These are phyloP conservation scores for Paramuricea clavata DNA, from an alignment of 92 coral and sea anemone genomes.

Conservation along the genomic window DNA sequence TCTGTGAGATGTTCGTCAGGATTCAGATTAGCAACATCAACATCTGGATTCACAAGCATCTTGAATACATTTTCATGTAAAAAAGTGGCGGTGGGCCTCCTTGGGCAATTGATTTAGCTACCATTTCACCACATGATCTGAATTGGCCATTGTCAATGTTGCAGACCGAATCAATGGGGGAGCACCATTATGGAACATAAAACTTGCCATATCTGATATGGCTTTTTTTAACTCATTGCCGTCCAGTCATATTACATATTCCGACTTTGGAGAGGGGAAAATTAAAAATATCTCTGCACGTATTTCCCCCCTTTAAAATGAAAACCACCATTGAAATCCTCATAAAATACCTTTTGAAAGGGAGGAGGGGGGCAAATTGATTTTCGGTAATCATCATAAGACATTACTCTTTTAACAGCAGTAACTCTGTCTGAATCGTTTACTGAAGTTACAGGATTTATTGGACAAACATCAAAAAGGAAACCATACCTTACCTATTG, in stretches of 20 bases:
- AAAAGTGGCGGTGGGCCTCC: slow-evolving; percentile 77
- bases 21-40: slow-evolving; percentile 61
- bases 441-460: neutral
- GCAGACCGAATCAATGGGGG: slow-evolving; percentile 67
- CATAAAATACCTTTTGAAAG: no score
- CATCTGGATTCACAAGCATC: slow-evolving; percentile 57
- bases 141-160: slow-evolving; percentile 73
- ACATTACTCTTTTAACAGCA: slow-evolving; percentile 61
- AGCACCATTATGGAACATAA: slow-evolving; percentile 72
- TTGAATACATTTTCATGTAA: slow-evolving; percentile 69
- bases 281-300: slow-evolving; percentile 22
- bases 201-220: slow-evolving; percentile 53
- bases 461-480: neutral
- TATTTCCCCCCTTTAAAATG: neutral
- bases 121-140: slow-evolving; percentile 75
- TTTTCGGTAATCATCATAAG: slow-evolving; percentile 43
- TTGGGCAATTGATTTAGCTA: slow-evolving; percentile 73
- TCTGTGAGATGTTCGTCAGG: slow-evolving; percentile 75
- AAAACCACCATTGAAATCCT: slow-evolving; percentile 67
- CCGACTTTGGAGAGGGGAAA: slow-evolving; percentile 56
- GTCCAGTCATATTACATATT: no score
- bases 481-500: no score
- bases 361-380: no score
- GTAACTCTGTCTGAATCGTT: neutral
- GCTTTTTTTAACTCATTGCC: slow-evolving; percentile 60